Percentiles rank a stretch among this genome's conserved stretches.
phyloP scores from a whole-genome alignment of 1,140 invertebrate species.

The Drusus annulatus region DNA sequence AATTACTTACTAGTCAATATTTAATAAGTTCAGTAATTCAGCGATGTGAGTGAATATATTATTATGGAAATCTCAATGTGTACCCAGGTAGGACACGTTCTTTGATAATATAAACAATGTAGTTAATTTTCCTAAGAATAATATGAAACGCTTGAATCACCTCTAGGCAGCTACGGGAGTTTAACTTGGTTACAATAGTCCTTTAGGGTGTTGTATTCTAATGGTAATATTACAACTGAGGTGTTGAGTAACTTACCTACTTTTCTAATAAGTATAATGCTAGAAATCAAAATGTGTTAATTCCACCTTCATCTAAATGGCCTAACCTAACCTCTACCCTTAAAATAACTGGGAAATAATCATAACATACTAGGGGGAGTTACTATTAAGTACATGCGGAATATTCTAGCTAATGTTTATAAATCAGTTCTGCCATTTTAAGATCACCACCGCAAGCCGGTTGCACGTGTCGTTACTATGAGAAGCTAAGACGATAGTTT shows the following conservation, averaged over 20 bases:
- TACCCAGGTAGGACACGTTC: no score
- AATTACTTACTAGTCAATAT: no score
- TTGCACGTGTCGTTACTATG: neutral
- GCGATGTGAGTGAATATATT: no score
- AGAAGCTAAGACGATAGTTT: neutral
- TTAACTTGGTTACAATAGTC: neutral
- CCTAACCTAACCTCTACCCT: slow-evolving; percentile 45
- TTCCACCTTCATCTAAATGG: slow-evolving; percentile 29
- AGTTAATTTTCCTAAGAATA: slow-evolving; percentile 25
- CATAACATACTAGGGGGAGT: neutral
- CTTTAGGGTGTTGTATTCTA: slow-evolving; percentile 7
- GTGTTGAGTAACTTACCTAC: slow-evolving; percentile 18
- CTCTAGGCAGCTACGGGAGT: slow-evolving; percentile 11
- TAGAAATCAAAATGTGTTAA: slow-evolving; percentile 8
- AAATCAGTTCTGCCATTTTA: slow-evolving; percentile 40
- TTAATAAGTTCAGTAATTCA: no score
- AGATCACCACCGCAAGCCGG: slow-evolving; percentile 14
- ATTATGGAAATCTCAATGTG: no score
- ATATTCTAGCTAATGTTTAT: slow-evolving; percentile 45
- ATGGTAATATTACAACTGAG: slow-evolving; percentile 13
- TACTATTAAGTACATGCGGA: slow-evolving; percentile 40
- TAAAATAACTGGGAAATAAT: slow-evolving; percentile 35
- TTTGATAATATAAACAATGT: slow-evolving; percentile 31
- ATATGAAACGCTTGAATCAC: slow-evolving; percentile 37
- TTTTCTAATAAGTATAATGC: slow-evolving; percentile 12